Evolutionary conservation across 2,888 invertebrate species (phyloP), one percentile per base, ranked within the genome.

Genomic region (Silvanus unidentatus): DNA sequence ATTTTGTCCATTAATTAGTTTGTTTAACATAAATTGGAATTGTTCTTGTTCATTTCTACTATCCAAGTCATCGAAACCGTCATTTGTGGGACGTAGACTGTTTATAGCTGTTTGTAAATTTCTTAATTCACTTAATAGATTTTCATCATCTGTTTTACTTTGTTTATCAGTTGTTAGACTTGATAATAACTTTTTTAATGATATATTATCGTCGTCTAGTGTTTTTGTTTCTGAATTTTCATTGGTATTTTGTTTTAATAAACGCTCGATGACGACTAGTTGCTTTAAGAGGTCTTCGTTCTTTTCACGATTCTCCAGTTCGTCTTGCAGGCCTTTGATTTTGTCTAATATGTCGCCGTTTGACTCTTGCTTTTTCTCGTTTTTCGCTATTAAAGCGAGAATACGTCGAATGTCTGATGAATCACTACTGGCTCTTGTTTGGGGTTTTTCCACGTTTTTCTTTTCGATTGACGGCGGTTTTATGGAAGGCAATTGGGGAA

Each of bases 21-120:
- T 41, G n/a, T 28, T 32, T 28, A 45, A 29, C 35, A 42, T 39
- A 47, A 38, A 40, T 11, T 58, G 55, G 14, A 53, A 41, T 27
- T 57, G 51, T 6, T 39, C 29, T 11, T 42, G 16, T 14, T 16
- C 15, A 37, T 5, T 37, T 16, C n/a, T 13, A 10, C n/a, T 9
- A 3, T 37, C 14, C 3, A 15, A 13, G 4, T 15, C 15, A n/a
- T 44, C 34, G 1, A 39, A 27, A 16, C 47, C 48, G 11, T 62
- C 58, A 30, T 58, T 58, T 47, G 59, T 64, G 1, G 62, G 59
- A 40, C 52, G 57, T 14, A 68, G 43, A 32, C 48, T 57, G 16
- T 62, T 57, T 12, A 69, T 68, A 1, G 62, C 65, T 2, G 49
- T 43, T 49, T 68, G 59, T 12, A 69, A 48, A 39, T 53, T 46